Percentiles rank a stretch among this genome's conserved stretches.
These are phyloP conservation scores for Pseudococcus longispinus DNA, from an alignment of 2,888 invertebrate species.

Conservation along the genomic window DNA sequence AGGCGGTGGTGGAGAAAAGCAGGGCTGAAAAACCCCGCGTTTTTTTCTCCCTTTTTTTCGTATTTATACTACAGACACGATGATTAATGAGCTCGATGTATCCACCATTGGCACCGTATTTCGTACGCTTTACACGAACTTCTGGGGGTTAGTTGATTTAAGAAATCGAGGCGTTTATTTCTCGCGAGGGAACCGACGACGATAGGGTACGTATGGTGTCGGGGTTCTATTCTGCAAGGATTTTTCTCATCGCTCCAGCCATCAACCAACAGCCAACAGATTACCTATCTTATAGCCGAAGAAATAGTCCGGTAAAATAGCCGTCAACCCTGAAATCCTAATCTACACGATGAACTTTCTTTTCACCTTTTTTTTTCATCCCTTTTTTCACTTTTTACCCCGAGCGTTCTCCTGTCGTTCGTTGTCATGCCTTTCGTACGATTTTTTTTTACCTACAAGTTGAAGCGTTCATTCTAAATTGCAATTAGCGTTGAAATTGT, in stretches of 20 bases:
- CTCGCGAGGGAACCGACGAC: background rate
- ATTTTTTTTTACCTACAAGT: background rate
- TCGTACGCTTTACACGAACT: background rate
- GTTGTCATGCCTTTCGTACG: background rate
- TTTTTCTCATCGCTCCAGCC: background rate
- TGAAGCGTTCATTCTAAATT: background rate
- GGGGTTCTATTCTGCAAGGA: background rate
- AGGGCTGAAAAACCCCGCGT: background rate
- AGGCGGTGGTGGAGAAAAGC: background rate
- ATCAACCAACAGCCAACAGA: no score
- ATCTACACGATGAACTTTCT: background rate
- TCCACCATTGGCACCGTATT: background rate
- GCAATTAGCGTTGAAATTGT: background rate
- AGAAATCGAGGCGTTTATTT: background rate
- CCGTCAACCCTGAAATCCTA: background rate
- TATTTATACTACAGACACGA: background rate
- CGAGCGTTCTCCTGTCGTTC: background rate
- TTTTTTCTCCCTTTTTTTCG: background rate
- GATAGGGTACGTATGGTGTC: no score
- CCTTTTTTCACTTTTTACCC: no score
- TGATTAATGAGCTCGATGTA: background rate
- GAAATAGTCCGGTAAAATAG: constrained; percentile 7
- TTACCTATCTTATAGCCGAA: background rate
- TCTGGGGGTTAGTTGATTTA: background rate
- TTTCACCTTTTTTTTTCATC: background rate